These are phyloP conservation scores for Volucella inanis DNA, from an alignment of 2,888 invertebrate species.

Conservation along the genomic window DNA sequence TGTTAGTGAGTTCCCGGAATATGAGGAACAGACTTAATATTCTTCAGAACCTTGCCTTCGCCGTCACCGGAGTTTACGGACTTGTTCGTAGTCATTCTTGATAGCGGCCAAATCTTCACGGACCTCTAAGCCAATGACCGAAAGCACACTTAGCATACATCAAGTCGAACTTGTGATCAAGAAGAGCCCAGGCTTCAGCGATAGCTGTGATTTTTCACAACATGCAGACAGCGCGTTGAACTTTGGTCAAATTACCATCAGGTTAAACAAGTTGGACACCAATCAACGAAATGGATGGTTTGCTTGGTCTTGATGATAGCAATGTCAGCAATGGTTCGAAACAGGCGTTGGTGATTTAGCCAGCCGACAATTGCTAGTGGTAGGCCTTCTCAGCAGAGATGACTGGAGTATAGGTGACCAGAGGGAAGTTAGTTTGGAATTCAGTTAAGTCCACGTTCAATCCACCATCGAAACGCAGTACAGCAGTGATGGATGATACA, in stretches of 20 bases:
- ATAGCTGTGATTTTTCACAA: constrained; percentile 98
- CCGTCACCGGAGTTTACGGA: constrained; percentile 93
- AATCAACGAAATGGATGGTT: constrained; percentile 96
- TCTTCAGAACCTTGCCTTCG: constrained; percentile 91
- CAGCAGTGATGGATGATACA: constrained; percentile 96
- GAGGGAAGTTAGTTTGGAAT: constrained; percentile 97
- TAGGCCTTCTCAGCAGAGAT: constrained; percentile 97
- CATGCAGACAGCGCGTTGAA: constrained; percentile 98
- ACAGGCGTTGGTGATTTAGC: constrained; percentile 97
- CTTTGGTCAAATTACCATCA: constrained; percentile 97
- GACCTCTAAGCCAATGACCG: constrained; percentile 96
- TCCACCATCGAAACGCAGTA: constrained; percentile 95
- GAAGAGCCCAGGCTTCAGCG: constrained; percentile 97
- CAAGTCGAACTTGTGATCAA: constrained; percentile 97
- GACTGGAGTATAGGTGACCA: constrained; percentile 95
- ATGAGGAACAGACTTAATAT: constrained; percentile 84
- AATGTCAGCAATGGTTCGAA: constrained; percentile 98
- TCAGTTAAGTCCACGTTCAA: constrained; percentile 96
- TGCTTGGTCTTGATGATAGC: constrained; percentile 97
- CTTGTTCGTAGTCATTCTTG: constrained; percentile 94
- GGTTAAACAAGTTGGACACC: constrained; percentile 96
- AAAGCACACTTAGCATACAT: constrained; percentile 99
- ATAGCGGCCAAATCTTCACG: constrained; percentile 89
- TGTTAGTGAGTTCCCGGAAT: constrained; percentile 47
- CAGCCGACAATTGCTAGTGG: constrained; percentile 95